Base-by-base conservation (phyloP, 2,113 vertebrate species). In the Plectropomus leopardus region DNA sequence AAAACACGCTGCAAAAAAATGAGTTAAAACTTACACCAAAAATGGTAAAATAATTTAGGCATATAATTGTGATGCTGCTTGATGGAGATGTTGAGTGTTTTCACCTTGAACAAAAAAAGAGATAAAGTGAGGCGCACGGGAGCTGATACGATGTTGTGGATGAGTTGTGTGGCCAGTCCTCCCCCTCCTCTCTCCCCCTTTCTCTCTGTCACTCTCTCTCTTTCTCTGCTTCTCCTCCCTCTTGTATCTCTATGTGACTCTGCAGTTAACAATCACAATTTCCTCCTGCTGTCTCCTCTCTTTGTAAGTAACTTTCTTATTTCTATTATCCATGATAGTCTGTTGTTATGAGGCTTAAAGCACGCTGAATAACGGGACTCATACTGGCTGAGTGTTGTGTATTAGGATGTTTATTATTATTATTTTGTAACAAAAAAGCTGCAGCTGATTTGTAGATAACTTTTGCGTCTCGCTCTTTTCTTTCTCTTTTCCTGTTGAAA, bases 261-360 rank as follows among this genome's bases (percentile, higher is more conserved):
- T 95, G 94, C 96, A 94, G 95, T 95, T 96, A 96, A 97, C 96
- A 97, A 96, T 96, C 96, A 95, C 93, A 94, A 93, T 97, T 94
- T 96, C 92, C 94, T 96, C 95, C 96, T 94, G 96, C 95, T 97
- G 88, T 96, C 96, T 95, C 94, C 68, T 95, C 94, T 96, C 95
- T 96, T 96, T 97, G 97, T 98, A 98, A 99, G 97, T 99, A 98
- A 94, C 96, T 97, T 95, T 96, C 92, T 95, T 95, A 92, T 95
- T 89, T 78, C 21, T 45, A 32, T 80, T 19, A 40, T 13, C 16
- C 28, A 7, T 45, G 61, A 8, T 17, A 21, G 0, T 67, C 15
- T 32, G 4, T 3, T 47, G 63, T 53, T 55, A 1, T 75, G 51
- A 44, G 48, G 65, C 65, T 63, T 42, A 1, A 10, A 60, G 13